Percentiles rank a stretch among this genome's conserved stretches.
phyloP scores from a whole-genome alignment of 2,888 invertebrate genomes.

The Tetrapedia diversipes region DNA sequence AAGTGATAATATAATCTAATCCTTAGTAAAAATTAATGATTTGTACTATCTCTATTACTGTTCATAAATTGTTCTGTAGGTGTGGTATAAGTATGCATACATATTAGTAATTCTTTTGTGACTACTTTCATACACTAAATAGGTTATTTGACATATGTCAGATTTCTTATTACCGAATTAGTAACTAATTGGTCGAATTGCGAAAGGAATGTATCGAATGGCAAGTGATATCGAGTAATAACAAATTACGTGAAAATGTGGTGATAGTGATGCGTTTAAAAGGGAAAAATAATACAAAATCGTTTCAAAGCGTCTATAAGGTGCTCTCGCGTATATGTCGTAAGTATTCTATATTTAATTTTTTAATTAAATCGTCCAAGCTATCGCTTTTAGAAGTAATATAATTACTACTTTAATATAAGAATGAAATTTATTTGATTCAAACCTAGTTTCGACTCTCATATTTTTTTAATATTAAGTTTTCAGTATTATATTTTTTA shows the following conservation, averaged over 20 bases:
- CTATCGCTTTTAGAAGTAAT: not conserved
- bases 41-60: not conserved
- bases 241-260: slow-evolving; percentile 70
- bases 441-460: not conserved
- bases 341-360: slow-evolving; percentile 70
- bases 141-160: slow-evolving; percentile 75
- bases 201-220: slow-evolving; percentile 26
- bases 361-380: slow-evolving; percentile 11
- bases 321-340: slow-evolving; percentile 82
- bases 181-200: slow-evolving; percentile 50
- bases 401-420: not conserved
- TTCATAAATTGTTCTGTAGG: slow-evolving; percentile 24
- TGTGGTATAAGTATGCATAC: slow-evolving; percentile 50
- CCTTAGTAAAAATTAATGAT: not conserved
- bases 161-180: slow-evolving; percentile 63
- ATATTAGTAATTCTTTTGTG: slow-evolving; percentile 50
- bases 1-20: not conserved
- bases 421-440: not conserved
- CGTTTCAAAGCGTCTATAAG: slow-evolving; percentile 81
- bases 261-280: slow-evolving; percentile 80
- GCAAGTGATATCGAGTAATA: slow-evolving; percentile 34
- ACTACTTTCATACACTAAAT: slow-evolving; percentile 67
- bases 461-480: not conserved
- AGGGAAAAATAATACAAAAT: slow-evolving; percentile 80
- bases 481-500: not conserved